phyloP scores from a whole-genome alignment of 2,113 vertebrate genomes.

The Cardinalis cardinalis region DNA sequence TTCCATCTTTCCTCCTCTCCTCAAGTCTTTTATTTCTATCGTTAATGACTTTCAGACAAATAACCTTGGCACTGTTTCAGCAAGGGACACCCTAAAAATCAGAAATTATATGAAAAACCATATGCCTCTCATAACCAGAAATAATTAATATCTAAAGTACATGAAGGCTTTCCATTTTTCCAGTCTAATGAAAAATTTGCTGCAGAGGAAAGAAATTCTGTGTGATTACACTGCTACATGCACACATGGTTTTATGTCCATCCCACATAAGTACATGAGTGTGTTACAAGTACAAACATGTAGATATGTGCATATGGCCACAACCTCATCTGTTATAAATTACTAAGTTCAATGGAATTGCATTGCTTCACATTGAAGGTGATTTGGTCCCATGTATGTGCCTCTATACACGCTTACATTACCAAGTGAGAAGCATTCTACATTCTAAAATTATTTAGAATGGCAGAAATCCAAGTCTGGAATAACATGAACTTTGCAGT shows the following conservation, averaged over 20 bases:
- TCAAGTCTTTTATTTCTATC: not conserved
- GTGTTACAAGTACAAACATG: not conserved
- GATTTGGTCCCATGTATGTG: not conserved
- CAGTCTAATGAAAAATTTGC: not conserved
- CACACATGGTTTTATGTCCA: not conserved
- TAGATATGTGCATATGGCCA: not conserved
- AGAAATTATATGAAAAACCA: not conserved
- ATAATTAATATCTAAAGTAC: conserved; percentile 11
- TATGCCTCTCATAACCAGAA: not conserved
- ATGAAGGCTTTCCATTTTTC: not conserved
- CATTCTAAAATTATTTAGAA: not conserved
- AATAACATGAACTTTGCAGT: not conserved
- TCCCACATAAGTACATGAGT: not conserved
- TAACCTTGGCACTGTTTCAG: not conserved
- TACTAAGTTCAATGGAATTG: not conserved
- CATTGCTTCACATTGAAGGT: not conserved
- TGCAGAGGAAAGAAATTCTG: not conserved
- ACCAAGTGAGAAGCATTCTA: not conserved
- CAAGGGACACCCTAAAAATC: not conserved
- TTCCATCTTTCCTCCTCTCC: not conserved
- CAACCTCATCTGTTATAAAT: not conserved
- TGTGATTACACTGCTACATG: not conserved
- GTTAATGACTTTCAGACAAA: not conserved
- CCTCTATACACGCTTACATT: not conserved
- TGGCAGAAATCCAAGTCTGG: not conserved